Conservation (phyloP, 1,140 invertebrate genomes). For the Scaptomyza hsui region DNA sequence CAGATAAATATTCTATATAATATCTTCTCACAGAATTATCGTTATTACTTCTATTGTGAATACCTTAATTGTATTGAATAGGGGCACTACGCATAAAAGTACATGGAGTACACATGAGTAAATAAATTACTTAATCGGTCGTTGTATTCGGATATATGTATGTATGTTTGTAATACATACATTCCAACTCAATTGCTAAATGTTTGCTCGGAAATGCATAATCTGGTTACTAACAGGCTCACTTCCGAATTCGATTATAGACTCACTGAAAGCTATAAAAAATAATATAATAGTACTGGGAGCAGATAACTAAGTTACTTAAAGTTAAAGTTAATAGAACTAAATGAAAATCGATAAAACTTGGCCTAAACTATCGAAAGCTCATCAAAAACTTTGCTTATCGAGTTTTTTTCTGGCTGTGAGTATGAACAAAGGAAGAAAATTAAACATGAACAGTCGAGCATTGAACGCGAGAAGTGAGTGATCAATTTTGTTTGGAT, state of each 20-base stretch:
- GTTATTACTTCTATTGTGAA: slow-evolving; percentile 4
- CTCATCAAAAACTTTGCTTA: no score
- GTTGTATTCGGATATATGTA: not conserved
- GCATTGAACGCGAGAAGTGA: not conserved
- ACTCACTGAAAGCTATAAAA: not conserved
- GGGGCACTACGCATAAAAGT: slow-evolving; percentile 14
- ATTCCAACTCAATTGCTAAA: slow-evolving; percentile 16
- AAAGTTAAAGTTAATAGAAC: no score
- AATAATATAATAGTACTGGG: not conserved
- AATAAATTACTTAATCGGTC: slow-evolving; percentile 16
- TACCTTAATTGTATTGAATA: slow-evolving; percentile 21
- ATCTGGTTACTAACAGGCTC: slow-evolving; percentile 25
- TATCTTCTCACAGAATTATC: no score
- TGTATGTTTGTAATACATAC: no score
- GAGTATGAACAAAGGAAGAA: no score
- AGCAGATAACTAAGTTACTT: no score
- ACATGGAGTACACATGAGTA: slow-evolving; percentile 3
- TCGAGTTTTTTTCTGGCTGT: no score
- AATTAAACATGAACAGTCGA: slow-evolving; percentile 3
- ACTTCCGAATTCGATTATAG: slow-evolving; percentile 23
- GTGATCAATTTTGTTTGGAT: not conserved
- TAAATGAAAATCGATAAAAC: no score
- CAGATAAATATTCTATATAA: no score
- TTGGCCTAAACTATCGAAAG: no score
- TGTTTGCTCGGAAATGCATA: slow-evolving; percentile 26